Evolutionary conservation across 2,888 invertebrate genomes (phyloP), one percentile per base, ranked within the genome.

Genomic region (Protodeltote pygarga): DNA sequence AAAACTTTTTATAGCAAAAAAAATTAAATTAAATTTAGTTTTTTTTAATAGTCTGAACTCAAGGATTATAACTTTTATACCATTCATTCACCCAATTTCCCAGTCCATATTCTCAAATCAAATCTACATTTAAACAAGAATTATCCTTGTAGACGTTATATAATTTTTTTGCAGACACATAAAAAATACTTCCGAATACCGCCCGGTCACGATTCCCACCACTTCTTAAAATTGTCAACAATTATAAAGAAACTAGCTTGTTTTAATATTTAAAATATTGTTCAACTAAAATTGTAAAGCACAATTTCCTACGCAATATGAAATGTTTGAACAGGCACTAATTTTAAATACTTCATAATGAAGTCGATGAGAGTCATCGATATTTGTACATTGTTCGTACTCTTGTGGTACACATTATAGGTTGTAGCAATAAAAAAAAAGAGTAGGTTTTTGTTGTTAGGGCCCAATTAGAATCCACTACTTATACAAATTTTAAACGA

Each of bases 291-390:
- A 57, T 44, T 53, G 37, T 50, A 53, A 67, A 67, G 54, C 60
- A 58, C 41, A 40, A 39, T 44, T 59, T 62, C 48, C 64, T 63
- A 67, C 40, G 38, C 48, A 71, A 45, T 71, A 71, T 67, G 67
- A 63, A 67, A 63, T 66, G 59, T 67, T 67, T 45, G 16, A 52
- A 67, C 48, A 67, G 67, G 67, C 67, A 67, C 67, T 47, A 51
- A 42, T 48, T 58, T 55, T 63, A 51, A 44, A 49, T 35, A 60
- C 41, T 70, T 49, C 51, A 40, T 41, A 47, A 27, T 41, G 42
- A 51, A 65, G 49, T 34, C 44, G 52, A 60, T 65, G 47, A 47
- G 48, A 41, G 49, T 33, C 47, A 53, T 49, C 38, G 35, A 38
- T 50, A 50, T 46, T 65, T 55, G 55, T 65, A 65, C 52, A 57